phyloP scores from a whole-genome alignment of 2,888 invertebrate species.

The Mystacides longicornis region DNA sequence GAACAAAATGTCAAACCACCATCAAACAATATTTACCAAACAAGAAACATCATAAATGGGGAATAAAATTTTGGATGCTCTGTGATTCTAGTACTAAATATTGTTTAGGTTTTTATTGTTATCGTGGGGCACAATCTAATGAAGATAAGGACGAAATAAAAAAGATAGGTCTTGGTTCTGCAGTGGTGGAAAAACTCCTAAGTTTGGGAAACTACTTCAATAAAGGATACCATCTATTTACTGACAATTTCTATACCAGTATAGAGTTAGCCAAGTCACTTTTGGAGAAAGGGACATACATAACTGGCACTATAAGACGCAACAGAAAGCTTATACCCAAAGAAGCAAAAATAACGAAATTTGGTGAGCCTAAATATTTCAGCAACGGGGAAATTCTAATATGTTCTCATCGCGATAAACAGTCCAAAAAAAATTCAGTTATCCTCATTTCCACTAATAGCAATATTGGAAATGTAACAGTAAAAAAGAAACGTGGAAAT shows the following conservation, averaged over 20 bases:
- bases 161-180: constrained; percentile 26
- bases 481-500: constrained; percentile 22
- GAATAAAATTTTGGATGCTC: constrained; percentile 25
- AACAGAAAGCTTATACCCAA: constrained; percentile 26
- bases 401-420: constrained; percentile 26
- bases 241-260: constrained; percentile 28
- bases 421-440: constrained; percentile 25
- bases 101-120: constrained; percentile 22
- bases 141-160: constrained; percentile 15
- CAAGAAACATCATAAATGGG: constrained; percentile 25
- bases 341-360: constrained; percentile 24
- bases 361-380: constrained; percentile 26
- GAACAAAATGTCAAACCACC: constrained; percentile 26
- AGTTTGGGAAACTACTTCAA: constrained; percentile 27
- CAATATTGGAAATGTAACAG: constrained; percentile 21
- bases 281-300: constrained; percentile 21
- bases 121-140: constrained; percentile 19
- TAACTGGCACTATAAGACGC: constrained; percentile 25
- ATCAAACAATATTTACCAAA: constrained; percentile 28
- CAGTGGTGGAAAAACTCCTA: constrained; percentile 26
- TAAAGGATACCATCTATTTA: constrained; percentile 28
- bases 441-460: constrained; percentile 26
- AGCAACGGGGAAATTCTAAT: constrained; percentile 22
- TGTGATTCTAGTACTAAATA: constrained; percentile 24
- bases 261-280: constrained; percentile 23